Conservation (phyloP, 1,140 invertebrate genomes). For the Trichonephila clavipes region DNA sequence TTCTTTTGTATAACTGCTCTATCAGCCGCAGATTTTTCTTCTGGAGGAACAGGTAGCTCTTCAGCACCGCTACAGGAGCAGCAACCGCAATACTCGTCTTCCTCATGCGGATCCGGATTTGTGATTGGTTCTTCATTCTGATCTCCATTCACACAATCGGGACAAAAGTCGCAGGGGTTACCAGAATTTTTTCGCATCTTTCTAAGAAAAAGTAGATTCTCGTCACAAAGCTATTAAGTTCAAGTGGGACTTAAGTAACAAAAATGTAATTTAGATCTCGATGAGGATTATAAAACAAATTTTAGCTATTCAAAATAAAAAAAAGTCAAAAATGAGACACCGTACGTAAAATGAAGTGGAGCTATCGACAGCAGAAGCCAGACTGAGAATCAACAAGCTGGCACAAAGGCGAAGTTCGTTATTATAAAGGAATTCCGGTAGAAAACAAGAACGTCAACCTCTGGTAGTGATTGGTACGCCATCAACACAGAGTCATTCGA, state of each 20-base stretch:
- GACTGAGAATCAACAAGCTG: not conserved
- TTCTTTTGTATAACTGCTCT: not conserved
- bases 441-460: slow-evolving; percentile 48
- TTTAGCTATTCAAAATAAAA: not conserved
- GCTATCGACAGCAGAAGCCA: not conserved
- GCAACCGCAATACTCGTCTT: slow-evolving; percentile 24
- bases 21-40: not conserved
- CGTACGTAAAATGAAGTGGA: not conserved
- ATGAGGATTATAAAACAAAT: not conserved
- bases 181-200: slow-evolving; percentile 36
- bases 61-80: slow-evolving; percentile 12
- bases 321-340: too few species aligned
- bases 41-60: not conserved
- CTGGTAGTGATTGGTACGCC: slow-evolving; percentile 49
- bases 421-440: slow-evolving; percentile 51
- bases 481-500: slow-evolving; percentile 37
- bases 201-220: too few species aligned
- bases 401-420: not conserved
- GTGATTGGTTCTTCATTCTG: not conserved
- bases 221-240: too few species aligned
- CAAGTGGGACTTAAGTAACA: not conserved
- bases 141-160: slow-evolving; percentile 44
- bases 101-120: not conserved
- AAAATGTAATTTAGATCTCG: not conserved
- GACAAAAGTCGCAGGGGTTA: not conserved